Conservation (phyloP, 2,888 invertebrate genomes). For the Cosmia trapezina region DNA sequence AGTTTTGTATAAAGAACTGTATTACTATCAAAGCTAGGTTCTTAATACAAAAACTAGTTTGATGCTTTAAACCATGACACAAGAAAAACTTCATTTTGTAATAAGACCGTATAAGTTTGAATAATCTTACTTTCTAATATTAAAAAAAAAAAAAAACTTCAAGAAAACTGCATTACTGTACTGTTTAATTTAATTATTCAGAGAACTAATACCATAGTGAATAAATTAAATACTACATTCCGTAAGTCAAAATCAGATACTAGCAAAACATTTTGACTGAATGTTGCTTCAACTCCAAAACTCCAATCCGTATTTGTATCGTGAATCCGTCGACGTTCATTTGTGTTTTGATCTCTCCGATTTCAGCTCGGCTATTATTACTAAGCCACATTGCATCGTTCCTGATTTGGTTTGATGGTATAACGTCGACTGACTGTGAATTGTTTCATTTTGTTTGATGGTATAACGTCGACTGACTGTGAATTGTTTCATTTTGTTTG, state of each 20-base stretch:
- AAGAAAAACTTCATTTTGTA: too few relatives aligned
- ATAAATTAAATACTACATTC: background rate
- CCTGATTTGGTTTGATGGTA: background rate
- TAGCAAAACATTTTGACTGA: slow-evolving; percentile 13
- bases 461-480: slow-evolving; percentile 8
- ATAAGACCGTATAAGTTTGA: too few relatives aligned
- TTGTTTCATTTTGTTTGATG: slow-evolving; percentile 23
- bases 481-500: slow-evolving; percentile 22
- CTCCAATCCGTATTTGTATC: slow-evolving; percentile 25
- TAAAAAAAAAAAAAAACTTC: too few relatives aligned
- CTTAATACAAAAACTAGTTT: too few relatives aligned
- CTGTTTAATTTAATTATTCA: background rate
- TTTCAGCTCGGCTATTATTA: slow-evolving; percentile 34
- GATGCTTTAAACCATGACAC: too few relatives aligned
- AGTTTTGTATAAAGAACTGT: too few relatives aligned
- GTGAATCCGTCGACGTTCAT: slow-evolving; percentile 32
- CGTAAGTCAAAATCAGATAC: background rate
- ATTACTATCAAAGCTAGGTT: too few relatives aligned
- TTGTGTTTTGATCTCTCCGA: slow-evolving; percentile 37
- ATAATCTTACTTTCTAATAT: background rate
- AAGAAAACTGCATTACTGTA: background rate
- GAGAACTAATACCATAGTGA: background rate
- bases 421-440: slow-evolving; percentile 17
- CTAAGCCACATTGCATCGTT: background rate
- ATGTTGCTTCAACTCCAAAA: slow-evolving; percentile 11